A percentile compares a stretch with the other conserved stretches of the same genome.
These are phyloP conservation scores for Xylota sylvarum DNA, from an alignment of 2,888 invertebrate genomes.

Conservation along the genomic window DNA sequence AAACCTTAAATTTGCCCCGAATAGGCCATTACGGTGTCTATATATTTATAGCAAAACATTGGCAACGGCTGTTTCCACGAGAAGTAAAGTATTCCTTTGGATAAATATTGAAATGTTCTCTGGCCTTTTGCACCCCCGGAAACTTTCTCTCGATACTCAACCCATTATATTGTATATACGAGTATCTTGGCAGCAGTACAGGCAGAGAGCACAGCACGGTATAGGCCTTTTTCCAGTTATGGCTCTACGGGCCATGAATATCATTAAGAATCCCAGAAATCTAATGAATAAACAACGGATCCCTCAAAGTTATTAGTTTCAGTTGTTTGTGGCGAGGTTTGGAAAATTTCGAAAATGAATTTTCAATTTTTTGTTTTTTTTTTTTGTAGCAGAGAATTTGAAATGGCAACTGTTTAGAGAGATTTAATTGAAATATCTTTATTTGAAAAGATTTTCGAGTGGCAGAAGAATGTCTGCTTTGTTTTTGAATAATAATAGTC, in stretches of 20 bases:
- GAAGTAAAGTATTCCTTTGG: slow-evolving; percentile 27
- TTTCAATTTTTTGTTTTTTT: slow-evolving; percentile 8
- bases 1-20: slow-evolving; percentile 21
- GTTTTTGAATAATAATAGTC: neutral
- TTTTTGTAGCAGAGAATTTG: neutral
- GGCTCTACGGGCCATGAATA: slow-evolving; percentile 35
- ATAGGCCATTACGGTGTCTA: slow-evolving; percentile 16
- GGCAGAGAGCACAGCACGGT: neutral
- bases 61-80: slow-evolving; percentile 20
- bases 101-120: slow-evolving; percentile 45
- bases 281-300: slow-evolving; percentile 60
- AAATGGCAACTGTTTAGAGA: slow-evolving; percentile 25
- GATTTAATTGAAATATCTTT: slow-evolving; percentile 55
- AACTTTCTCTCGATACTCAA: slow-evolving; percentile 37
- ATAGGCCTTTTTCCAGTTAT: slow-evolving; percentile 9
- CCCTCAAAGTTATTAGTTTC: slow-evolving; percentile 62
- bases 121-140: slow-evolving; percentile 20
- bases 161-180: slow-evolving; percentile 39
- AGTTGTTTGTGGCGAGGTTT: slow-evolving; percentile 9
- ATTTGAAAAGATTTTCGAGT: neutral
- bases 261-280: slow-evolving; percentile 52
- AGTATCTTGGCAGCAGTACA: slow-evolving; percentile 3
- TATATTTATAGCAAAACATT: slow-evolving; percentile 19
- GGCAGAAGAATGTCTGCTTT: neutral
- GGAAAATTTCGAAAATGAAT: slow-evolving; percentile 32